Percentiles rank a stretch among this genome's conserved stretches.
Evolutionary conservation across 2,113 vertebrate genomes (phyloP).

Genomic region (Phocoena sinus): DNA sequence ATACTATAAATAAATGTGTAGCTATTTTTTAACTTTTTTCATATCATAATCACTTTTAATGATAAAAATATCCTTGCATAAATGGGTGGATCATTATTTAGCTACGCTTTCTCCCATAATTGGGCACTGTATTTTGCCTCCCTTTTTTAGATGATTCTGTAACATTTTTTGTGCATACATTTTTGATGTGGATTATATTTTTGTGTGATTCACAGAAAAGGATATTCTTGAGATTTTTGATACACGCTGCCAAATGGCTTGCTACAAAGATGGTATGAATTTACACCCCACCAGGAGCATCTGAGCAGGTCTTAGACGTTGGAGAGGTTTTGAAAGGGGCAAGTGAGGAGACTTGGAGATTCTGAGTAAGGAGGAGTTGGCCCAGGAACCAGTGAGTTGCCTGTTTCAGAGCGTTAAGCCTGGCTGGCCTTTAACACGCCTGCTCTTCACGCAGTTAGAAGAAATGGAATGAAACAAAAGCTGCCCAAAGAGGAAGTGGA

Average conservation of each 20-base stretch:
- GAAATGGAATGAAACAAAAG: not conserved
- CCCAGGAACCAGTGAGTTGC: not conserved
- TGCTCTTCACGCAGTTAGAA: not conserved
- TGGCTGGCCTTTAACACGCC: not conserved
- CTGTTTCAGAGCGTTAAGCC: not conserved
- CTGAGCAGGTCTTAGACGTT: not conserved
- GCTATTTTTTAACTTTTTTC: constrained; percentile 47
- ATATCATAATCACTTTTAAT: constrained; percentile 33
- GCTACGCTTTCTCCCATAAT: constrained; percentile 35
- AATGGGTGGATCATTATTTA: constrained; percentile 47
- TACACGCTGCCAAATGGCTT: not conserved
- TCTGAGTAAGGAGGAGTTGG: not conserved
- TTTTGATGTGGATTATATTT: constrained; percentile 35
- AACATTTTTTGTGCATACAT: constrained; percentile 20
- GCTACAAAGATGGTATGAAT: not conserved
- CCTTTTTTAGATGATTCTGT: constrained; percentile 19
- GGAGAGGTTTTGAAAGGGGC: not conserved
- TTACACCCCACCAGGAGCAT: not conserved
- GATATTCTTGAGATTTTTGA: constrained; percentile 33
- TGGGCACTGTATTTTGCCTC: constrained; percentile 6
- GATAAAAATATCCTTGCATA: constrained; percentile 45
- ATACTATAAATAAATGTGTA: constrained; percentile 18
- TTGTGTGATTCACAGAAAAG: not conserved
- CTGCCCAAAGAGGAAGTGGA: not conserved
- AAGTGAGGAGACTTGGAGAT: not conserved